Base-by-base conservation (phyloP, 2,888 invertebrate genomes). In the Lordiphosa andalusiaca region DNA sequence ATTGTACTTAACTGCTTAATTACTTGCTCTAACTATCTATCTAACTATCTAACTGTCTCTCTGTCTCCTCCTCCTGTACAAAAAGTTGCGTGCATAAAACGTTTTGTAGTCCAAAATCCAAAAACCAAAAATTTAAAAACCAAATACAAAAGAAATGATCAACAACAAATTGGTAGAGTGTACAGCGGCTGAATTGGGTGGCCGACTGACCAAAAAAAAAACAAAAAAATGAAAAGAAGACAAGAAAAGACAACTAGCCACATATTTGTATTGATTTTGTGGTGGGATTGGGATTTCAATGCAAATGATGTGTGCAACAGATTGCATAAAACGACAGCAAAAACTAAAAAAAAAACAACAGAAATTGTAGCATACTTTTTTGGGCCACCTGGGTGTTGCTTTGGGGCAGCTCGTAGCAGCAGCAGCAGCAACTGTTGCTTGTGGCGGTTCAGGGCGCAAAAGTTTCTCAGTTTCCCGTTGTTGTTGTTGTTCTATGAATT, bases 71-170 rank as follows among this genome's bases (percentile, higher is more conserved):
- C 55, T 60, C 64, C 51, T 58, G 56, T 71, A 55, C 30, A 56
- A 62, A 56, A 62, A 73, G 53, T 69, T 66, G 53, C 56, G 56
- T 66, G 55, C 40, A 46, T 55, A 39, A 42, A 69, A 25, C 6
- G 7, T 48, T 41, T 39, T 49, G 59, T 73, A 48, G 48, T 44
- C 25, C 16, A 16, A 36, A 47, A n/a, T n/a, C n/a, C n/a, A n/a
- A n/a, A n/a, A n/a, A n/a, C n/a, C n/a, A n/a, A n/a, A n/a, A n/a
- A n/a, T n/a, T n/a, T n/a, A n/a, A n/a, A n/a, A n/a, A n/a, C n/a
- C n/a, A n/a, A n/a, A n/a, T n/a, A n/a, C n/a, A n/a, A 16, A 47
- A 25, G 6, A 25, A 25, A 25, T 1, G 6, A n/a, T n/a, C 6
- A 25, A 25, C 25, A 25, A 7, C 6, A 25, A 25, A 25, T 59